These are phyloP conservation scores for Globia sparganii DNA, from an alignment of 2,888 invertebrate genomes.

Conservation along the genomic window DNA sequence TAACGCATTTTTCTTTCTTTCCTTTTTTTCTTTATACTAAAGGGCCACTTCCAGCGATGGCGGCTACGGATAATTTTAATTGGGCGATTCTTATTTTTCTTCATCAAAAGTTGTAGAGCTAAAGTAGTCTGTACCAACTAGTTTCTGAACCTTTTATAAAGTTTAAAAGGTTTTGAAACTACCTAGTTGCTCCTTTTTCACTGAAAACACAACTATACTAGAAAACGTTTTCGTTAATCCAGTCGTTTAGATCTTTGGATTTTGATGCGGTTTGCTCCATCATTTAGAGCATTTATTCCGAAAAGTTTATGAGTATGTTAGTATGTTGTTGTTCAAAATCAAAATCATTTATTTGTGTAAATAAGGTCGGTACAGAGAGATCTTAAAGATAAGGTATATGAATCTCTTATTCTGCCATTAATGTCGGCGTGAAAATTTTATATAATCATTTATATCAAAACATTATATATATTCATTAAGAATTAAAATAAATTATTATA, in stretches of 20 bases:
- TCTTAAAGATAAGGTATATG: no score
- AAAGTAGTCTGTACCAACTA: constrained; percentile 25
- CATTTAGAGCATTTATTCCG: background rate
- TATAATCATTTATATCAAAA: no score
- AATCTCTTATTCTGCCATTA: no score
- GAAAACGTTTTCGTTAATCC: constrained; percentile 7
- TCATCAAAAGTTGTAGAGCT: constrained; percentile 12
- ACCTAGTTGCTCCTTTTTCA: background rate
- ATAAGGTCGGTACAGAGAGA: no score
- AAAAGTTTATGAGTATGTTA: background rate
- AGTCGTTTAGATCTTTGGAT: background rate
- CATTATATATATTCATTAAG: no score
- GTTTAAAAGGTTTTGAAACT: constrained; percentile 30
- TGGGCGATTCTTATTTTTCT: constrained; percentile 23
- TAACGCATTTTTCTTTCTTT: no score
- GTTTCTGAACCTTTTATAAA: constrained; percentile 25
- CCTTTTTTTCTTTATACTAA: background rate
- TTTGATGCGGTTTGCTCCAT: no score
- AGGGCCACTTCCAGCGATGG: background rate
- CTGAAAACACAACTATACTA: background rate
- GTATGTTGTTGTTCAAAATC: no score
- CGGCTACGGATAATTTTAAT: constrained; percentile 19
- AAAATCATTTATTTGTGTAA: no score
- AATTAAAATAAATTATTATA: no score
- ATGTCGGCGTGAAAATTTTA: no score